Conservation (phyloP, 2,113 vertebrate genomes). For the Piprites chloris region DNA sequence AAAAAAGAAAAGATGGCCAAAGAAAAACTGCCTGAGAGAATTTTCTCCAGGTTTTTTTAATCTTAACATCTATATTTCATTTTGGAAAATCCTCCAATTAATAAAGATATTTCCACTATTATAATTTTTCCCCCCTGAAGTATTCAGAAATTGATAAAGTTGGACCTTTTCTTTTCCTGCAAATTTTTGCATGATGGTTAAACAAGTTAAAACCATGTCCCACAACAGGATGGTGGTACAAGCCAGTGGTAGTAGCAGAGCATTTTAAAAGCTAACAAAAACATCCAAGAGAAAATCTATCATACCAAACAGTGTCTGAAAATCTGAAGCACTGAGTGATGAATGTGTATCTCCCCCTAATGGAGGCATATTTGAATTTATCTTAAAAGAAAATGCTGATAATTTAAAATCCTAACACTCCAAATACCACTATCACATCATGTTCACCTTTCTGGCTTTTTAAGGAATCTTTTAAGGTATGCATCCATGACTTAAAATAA, state of each 20-base stretch:
- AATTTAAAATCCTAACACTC: not conserved
- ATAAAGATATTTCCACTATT: not conserved
- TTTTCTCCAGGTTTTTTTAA: not conserved
- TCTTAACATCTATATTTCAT: not conserved
- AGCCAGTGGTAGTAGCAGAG: not conserved
- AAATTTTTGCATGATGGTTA: not conserved
- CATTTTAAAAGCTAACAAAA: not conserved
- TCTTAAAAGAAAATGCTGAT: not conserved
- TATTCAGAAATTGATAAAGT: not conserved
- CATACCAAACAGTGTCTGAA: not conserved
- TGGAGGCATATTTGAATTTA: conserved; percentile 57
- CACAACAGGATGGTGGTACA: not conserved
- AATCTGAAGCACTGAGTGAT: conserved; percentile 8
- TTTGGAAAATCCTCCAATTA: not conserved
- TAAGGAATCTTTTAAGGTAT: not conserved
- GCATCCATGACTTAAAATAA: not conserved
- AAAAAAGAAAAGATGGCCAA: not conserved
- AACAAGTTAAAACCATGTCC: not conserved
- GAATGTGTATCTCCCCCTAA: conserved; percentile 60
- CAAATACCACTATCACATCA: not conserved
- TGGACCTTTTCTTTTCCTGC: not conserved
- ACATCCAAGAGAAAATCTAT: conserved; percentile 1
- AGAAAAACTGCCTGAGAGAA: not conserved
- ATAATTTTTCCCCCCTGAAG: not conserved
- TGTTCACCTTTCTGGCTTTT: not conserved